Percentiles rank a stretch among this genome's conserved stretches.
phyloP scores from a whole-genome alignment of 2,797 vertebrate species.

The Malacoctenus gilli region DNA sequence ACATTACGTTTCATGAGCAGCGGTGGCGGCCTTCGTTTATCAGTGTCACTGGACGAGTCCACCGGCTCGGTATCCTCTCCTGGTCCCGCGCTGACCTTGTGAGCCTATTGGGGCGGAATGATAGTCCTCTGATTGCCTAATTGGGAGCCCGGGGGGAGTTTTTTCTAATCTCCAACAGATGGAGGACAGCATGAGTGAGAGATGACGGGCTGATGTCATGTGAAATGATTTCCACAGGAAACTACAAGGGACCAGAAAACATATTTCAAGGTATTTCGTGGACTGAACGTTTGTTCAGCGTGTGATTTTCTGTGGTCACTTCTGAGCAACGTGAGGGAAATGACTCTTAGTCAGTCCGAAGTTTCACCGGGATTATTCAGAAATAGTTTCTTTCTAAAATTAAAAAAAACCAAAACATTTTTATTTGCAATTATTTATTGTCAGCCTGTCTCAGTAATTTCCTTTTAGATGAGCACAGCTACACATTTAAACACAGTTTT shows the following conservation, averaged over 20 bases:
- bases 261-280: background rate
- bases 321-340: too few species aligned
- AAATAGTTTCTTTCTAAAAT: too few species aligned
- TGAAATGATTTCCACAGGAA: constrained; percentile 6
- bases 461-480: too few species aligned
- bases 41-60: constrained; percentile 16
- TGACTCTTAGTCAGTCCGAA: too few species aligned
- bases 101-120: constrained; percentile 76
- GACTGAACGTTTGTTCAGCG: background rate
- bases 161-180: constrained; percentile 67
- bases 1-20: constrained; percentile 1
- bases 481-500: too few species aligned
- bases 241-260: background rate
- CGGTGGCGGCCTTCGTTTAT: constrained; percentile 16
- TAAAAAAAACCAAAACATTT: too few species aligned
- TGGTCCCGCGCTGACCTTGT: constrained; percentile 73
- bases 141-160: constrained; percentile 72
- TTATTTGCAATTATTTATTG: too few species aligned
- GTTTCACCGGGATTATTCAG: too few species aligned
- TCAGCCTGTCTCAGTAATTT: too few species aligned
- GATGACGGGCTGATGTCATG: too few species aligned
- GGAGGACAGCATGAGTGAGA: constrained; percentile 26
- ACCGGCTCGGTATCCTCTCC: constrained; percentile 37
- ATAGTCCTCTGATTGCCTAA: constrained; percentile 72
- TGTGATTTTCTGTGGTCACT: too few species aligned